Conservation (phyloP, 64 coral and sea anemone genomes). For the Stylophora pistillata region DNA sequence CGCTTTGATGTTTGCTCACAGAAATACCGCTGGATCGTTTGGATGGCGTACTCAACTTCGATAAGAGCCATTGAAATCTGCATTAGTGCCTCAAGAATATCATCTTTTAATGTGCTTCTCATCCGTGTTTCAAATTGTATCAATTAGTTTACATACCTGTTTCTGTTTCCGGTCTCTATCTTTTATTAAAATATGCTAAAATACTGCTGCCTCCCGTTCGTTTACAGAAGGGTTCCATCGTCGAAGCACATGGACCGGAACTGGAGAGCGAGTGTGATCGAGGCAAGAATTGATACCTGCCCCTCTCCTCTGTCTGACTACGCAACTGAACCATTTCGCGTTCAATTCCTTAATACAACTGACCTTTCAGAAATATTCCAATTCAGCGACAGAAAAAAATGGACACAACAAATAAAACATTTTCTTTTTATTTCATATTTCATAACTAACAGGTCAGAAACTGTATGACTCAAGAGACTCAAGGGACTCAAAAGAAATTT, state of each 20-base stretch:
- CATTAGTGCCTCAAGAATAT: constrained; percentile 44
- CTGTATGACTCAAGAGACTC: constrained; percentile 57
- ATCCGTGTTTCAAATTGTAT: constrained; percentile 10
- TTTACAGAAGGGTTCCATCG: constrained; percentile 2
- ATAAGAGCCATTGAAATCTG: constrained; percentile 8
- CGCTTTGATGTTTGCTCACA: too few relatives aligned
- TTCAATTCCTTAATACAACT: constrained; percentile 46
- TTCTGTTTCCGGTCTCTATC: constrained; percentile 20
- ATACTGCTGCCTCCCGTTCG: constrained; percentile 10
- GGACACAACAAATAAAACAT: constrained; percentile 59
- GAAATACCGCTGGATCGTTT: too few relatives aligned
- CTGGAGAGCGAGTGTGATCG: constrained; percentile 52
- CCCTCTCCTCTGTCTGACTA: constrained; percentile 61
- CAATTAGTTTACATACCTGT: constrained; percentile 27
- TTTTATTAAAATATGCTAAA: constrained; percentile 38
- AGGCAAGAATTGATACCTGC: constrained; percentile 53
- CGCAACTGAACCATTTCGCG: constrained; percentile 17
- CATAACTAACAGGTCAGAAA: constrained; percentile 55
- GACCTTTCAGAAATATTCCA: constrained; percentile 53
- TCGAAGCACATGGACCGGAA: constrained; percentile 29
- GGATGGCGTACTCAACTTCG: too few relatives aligned
- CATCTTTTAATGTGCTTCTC: constrained; percentile 27
- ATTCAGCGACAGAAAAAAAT: constrained; percentile 54
- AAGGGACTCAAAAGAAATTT: constrained; percentile 59
- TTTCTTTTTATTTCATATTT: constrained; percentile 62